Evolutionary conservation across 1,140 invertebrate genomes (phyloP), one percentile per base, ranked within the genome.

Genomic region (Lepidotrigona ventralis): DNA sequence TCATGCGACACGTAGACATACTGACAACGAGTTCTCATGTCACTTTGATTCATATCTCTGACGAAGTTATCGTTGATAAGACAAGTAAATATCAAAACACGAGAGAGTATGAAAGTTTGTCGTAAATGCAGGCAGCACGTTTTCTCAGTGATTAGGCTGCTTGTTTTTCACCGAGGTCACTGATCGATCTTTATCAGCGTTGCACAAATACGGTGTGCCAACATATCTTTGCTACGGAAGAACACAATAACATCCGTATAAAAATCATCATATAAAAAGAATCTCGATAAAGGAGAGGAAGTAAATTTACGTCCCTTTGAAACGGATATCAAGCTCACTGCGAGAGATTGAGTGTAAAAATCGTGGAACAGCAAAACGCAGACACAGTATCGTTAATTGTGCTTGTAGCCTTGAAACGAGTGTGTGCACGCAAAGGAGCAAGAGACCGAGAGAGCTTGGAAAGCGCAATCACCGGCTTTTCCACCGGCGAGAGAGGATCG

Each of bases 391-490:
- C 51, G 68, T 8, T 46, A 81, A 81, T 81, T 69, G 80, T 23
- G 51, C 15, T 14, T 26, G 17, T 63, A 81, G 53, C 80, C 80
- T 76, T 81, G 80, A 81, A 81, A 58, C 53, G 33, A 51, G 17
- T 73, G 63, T 51, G 21, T n/a, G 12, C 23, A 60, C n/a, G 12
- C 15, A 23, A 8, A 58, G n/a, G n/a, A 14, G 56, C 3, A 15
- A 9, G 9, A 12, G 58, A 60, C 1, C 23, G 23, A n/a, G 33
- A 33, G 29, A 17, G 39, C 78, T 29, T 51, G 68, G 54, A 79
- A 79, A 79, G 78, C 68, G 54, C 64, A 51, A 82, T 77, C 39
- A 46, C 26, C 15, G 17, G 75, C 19, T 83, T 83, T 81, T 68
- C 73, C 60, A 53, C 0, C 58, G 23, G 0, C 12, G 53, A 66